These are phyloP conservation scores for Tromatobia lineatoria DNA, from an alignment of 2,888 invertebrate genomes.

Conservation along the genomic window DNA sequence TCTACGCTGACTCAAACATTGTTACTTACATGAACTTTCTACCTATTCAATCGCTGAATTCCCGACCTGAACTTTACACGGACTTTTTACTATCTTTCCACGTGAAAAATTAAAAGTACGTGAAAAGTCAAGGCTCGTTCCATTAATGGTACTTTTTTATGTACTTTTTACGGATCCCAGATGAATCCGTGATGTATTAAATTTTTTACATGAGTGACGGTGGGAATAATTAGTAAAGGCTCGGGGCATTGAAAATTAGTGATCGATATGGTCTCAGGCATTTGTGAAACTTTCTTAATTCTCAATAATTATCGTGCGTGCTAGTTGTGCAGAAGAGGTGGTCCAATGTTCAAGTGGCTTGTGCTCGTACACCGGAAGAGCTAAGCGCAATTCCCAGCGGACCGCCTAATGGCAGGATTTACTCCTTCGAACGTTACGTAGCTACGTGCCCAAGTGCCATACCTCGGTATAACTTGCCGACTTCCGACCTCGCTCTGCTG, in stretches of 20 bases:
- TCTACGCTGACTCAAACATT: too few relatives aligned
- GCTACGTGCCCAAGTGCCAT: slow-evolving; percentile 51
- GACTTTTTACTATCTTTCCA: too few relatives aligned
- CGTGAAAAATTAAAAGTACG: too few relatives aligned
- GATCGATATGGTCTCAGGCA: neutral
- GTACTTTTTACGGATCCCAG: too few relatives aligned
- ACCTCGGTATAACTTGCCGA: slow-evolving; percentile 60
- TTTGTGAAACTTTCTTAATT: slow-evolving; percentile 29
- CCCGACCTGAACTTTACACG: too few relatives aligned
- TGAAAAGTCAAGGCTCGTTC: too few relatives aligned
- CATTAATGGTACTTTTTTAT: too few relatives aligned
- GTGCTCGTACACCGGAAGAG: slow-evolving; percentile 35
- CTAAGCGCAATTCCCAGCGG: slow-evolving; percentile 43
- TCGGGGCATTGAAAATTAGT: neutral
- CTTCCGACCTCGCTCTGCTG: slow-evolving; percentile 32
- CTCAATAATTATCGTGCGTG: slow-evolving; percentile 38
- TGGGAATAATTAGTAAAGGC: too few relatives aligned
- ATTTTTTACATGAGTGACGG: too few relatives aligned
- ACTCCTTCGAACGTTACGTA: slow-evolving; percentile 59
- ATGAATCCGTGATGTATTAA: too few relatives aligned
- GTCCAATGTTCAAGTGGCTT: slow-evolving; percentile 21
- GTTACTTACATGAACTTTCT: too few relatives aligned
- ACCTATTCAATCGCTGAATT: too few relatives aligned
- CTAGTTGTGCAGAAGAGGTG: slow-evolving; percentile 22
- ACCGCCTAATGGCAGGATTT: slow-evolving; percentile 46